These are phyloP conservation scores for Sogatella furcifera DNA, from an alignment of 1,140 invertebrate species.

Conservation along the genomic window DNA sequence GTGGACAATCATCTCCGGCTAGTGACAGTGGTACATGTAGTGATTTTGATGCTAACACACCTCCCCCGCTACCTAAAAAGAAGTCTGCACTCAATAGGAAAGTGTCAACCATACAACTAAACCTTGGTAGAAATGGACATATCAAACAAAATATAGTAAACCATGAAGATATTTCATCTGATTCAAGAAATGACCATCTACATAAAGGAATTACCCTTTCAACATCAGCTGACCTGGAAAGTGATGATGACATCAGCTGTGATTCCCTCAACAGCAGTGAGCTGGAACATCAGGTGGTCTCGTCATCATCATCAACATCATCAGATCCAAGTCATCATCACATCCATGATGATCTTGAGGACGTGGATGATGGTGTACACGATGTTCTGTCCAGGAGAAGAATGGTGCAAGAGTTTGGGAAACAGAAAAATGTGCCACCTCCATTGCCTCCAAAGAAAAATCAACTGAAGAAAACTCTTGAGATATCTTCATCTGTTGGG, in stretches of 20 bases:
- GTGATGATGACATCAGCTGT: slow-evolving; percentile 48
- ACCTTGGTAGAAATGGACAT: not conserved
- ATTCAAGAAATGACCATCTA: too few species aligned
- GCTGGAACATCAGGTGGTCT: slow-evolving; percentile 27
- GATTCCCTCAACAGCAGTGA: slow-evolving; percentile 58
- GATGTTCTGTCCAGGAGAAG: too few species aligned
- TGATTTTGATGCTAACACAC: slow-evolving; percentile 56
- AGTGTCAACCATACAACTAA: too few species aligned
- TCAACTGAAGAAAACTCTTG: not conserved
- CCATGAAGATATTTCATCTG: too few species aligned
- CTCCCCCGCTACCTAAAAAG: slow-evolving; percentile 56
- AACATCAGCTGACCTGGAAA: slow-evolving; percentile 5
- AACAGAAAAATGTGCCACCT: too few species aligned
- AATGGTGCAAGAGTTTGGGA: too few species aligned
- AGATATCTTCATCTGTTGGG: not conserved
- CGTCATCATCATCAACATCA: not conserved
- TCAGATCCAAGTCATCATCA: not conserved
- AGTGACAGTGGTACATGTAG: slow-evolving; percentile 73
- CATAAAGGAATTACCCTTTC: not conserved
- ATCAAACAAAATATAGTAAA: slow-evolving; percentile 30
- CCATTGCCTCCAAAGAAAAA: too few species aligned
- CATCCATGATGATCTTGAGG: too few species aligned
- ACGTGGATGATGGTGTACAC: too few species aligned
- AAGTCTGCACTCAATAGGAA: not conserved
- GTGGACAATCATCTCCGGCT: slow-evolving; percentile 64